These are phyloP conservation scores for Labrus mixtus DNA, from an alignment of 2,113 vertebrate species.

Conservation along the genomic window DNA sequence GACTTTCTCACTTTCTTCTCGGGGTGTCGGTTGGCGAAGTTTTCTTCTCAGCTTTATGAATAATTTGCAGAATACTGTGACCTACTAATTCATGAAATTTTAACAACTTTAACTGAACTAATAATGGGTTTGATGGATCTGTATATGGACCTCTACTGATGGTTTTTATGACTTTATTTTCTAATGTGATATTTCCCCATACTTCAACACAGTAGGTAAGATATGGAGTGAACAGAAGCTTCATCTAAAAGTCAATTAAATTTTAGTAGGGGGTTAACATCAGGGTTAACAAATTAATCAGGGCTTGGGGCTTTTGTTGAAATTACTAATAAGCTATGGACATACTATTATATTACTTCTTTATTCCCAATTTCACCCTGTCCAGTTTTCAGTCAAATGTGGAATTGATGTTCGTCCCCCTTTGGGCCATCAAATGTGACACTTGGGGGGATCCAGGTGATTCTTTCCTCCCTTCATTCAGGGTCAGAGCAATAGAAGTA, in stretches of 20 bases:
- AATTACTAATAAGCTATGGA: slow-evolving; percentile 30
- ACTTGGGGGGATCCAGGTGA: neutral
- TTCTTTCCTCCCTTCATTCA: neutral
- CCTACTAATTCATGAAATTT: too few relatives aligned
- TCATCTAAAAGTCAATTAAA: slow-evolving; percentile 26
- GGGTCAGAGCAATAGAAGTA: too few relatives aligned
- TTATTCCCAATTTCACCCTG: neutral
- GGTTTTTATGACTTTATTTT: too few relatives aligned
- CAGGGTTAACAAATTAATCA: slow-evolving; percentile 37
- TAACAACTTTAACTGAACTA: too few relatives aligned
- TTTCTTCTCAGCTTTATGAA: too few relatives aligned
- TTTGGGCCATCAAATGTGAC: neutral
- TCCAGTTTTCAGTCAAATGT: neutral
- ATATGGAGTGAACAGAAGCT: neutral
- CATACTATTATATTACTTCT: neutral
- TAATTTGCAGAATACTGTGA: too few relatives aligned
- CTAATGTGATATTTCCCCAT: too few relatives aligned
- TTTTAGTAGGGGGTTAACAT: slow-evolving; percentile 30
- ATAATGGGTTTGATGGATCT: too few relatives aligned
- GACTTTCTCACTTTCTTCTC: too few relatives aligned
- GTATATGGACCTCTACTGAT: too few relatives aligned
- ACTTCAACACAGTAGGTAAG: too few relatives aligned
- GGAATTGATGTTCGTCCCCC: neutral
- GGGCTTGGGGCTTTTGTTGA: neutral
- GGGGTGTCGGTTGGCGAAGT: too few relatives aligned